Conservation (phyloP, 2,888 invertebrate species). For the Eristalis pertinax region DNA sequence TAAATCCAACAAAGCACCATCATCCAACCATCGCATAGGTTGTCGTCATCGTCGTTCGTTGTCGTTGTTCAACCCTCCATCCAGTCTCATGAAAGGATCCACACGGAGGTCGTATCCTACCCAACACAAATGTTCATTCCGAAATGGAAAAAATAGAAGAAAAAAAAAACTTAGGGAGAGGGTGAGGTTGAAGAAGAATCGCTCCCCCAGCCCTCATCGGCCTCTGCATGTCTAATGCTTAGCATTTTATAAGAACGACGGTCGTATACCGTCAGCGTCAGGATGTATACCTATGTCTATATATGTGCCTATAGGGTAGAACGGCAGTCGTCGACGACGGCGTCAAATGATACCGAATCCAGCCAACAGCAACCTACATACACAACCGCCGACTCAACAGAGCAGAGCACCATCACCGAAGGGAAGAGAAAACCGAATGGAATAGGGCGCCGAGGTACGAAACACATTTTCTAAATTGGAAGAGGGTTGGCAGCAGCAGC, state of each 20-base stretch:
- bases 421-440: conserved; percentile 57
- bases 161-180: conserved; percentile 46
- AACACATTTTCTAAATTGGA: conserved; percentile 72
- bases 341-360: conserved; percentile 64
- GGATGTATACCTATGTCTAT: conserved; percentile 28
- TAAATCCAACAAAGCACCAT: conserved; percentile 72
- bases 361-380: conserved; percentile 16
- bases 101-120: conserved; percentile 68
- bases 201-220: conserved; percentile 25
- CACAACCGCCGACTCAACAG: conserved; percentile 22
- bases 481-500: conserved; percentile 66
- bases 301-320: conserved; percentile 64
- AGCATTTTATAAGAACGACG: conserved; percentile 68
- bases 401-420: conserved; percentile 38
- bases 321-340: conserved; percentile 48
- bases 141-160: conserved; percentile 52
- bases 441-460: conserved; percentile 71
- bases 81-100: conserved; percentile 65
- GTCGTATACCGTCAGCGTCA: conserved; percentile 62
- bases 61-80: conserved; percentile 67
- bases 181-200: conserved; percentile 56
- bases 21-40: conserved; percentile 54
- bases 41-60: conserved; percentile 34
- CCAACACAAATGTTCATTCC: conserved; percentile 69
- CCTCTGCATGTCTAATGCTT: conserved; percentile 57